Conservation (phyloP, 2,888 invertebrate species). For the Apocheima hispidaria region DNA sequence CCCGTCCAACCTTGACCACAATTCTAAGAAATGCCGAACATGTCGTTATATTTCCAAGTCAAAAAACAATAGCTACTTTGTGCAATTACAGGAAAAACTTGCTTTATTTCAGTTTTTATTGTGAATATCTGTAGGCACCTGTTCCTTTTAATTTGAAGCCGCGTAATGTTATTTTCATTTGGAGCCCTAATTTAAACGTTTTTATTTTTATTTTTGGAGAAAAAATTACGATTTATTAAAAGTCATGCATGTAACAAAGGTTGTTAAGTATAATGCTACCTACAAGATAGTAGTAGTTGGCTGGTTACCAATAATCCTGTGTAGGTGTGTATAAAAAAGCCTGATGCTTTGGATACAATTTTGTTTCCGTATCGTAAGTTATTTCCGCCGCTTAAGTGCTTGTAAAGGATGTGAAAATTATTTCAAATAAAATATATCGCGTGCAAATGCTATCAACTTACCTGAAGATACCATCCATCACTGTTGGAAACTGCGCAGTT, state of each 20-base stretch:
- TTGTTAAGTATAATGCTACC: too few species aligned
- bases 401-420: slow-evolving; percentile 15
- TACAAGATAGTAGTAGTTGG: too few species aligned
- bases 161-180: too few species aligned
- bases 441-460: slow-evolving; percentile 10
- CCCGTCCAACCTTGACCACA: slow-evolving; percentile 24
- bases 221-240: too few species aligned
- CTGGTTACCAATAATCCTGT: too few species aligned
- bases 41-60: neutral
- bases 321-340: too few species aligned
- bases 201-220: too few species aligned
- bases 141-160: too few species aligned
- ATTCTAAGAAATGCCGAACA: slow-evolving; percentile 26
- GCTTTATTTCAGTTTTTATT: neutral
- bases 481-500: slow-evolving; percentile 32
- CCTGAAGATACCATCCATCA: slow-evolving; percentile 24
- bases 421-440: slow-evolving; percentile 14
- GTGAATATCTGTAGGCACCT: too few species aligned
- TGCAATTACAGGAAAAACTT: neutral
- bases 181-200: too few species aligned
- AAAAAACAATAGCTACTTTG: neutral
- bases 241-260: too few species aligned
- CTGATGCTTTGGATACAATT: neutral
- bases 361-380: slow-evolving; percentile 1
- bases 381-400: slow-evolving; percentile 15